Conservation (phyloP, 2,888 invertebrate genomes). For the Koerneria pararmatus region DNA sequence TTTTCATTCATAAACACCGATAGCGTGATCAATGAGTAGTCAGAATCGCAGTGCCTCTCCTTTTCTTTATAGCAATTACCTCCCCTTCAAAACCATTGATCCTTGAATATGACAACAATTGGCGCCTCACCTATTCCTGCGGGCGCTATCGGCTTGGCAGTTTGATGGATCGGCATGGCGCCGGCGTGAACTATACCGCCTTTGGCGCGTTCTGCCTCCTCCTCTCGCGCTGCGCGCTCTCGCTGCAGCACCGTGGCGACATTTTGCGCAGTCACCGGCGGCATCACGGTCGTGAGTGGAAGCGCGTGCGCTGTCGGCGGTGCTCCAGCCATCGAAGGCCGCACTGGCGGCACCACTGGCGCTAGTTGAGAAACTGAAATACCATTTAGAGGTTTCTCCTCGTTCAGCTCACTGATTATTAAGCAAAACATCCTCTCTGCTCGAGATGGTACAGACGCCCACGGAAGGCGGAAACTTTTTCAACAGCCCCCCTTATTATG, state of each 20-base stretch:
- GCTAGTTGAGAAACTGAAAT: no score
- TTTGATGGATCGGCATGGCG: conserved; percentile 41
- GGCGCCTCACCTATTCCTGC: conserved; percentile 30
- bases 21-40: no score
- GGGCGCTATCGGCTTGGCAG: conserved; percentile 31
- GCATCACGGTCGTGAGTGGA: no score
- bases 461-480: no score
- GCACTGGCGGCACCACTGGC: conserved; percentile 14
- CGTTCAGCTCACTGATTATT: no score
- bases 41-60: no score
- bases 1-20: no score
- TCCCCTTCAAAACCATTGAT: neutral
- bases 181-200: conserved; percentile 36
- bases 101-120: neutral
- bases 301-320: conserved; percentile 16
- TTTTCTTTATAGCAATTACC: no score
- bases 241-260: conserved; percentile 14
- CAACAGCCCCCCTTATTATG: no score
- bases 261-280: conserved; percentile 12
- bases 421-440: no score
- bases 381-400: no score
- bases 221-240: conserved; percentile 2
- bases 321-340: conserved; percentile 22
- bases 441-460: no score
- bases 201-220: neutral